Conservation (phyloP, 1,140 invertebrate species). For the Drosophila rufa region DNA sequence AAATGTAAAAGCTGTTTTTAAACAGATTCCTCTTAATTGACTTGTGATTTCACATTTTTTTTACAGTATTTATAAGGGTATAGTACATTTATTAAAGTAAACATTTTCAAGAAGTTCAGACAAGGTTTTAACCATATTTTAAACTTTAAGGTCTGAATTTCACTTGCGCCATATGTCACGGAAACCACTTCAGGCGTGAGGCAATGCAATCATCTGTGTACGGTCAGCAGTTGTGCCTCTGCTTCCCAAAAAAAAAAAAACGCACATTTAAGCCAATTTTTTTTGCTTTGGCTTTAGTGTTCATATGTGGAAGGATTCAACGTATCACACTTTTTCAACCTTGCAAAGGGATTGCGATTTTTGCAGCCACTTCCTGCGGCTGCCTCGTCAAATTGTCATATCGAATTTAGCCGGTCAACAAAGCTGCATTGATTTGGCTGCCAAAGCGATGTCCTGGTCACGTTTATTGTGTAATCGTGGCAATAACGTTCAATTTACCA, state of each 20-base stretch:
- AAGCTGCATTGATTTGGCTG: constrained; percentile 51
- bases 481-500: constrained; percentile 75
- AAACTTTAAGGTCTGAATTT: constrained; percentile 4
- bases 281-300: constrained; percentile 1
- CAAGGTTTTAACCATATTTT: no score
- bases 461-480: constrained; percentile 48
- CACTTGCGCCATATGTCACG: constrained; percentile 13
- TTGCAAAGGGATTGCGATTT: constrained; percentile 1
- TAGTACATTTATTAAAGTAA: background rate
- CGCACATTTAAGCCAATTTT: background rate
- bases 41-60: no score
- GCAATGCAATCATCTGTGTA: constrained; percentile 34
- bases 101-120: background rate
- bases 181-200: constrained; percentile 21
- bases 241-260: background rate
- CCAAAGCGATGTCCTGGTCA: constrained; percentile 18
- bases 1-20: no score
- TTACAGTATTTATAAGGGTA: no score
- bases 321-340: constrained; percentile 1
- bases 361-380: constrained; percentile 5
- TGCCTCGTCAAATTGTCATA: constrained; percentile 52
- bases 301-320: background rate
- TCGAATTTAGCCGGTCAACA: constrained; percentile 55
- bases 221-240: constrained; percentile 19
- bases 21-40: no score